A percentile compares a stretch with the other conserved stretches of the same genome.
phyloP scores from a whole-genome alignment of 2,797 vertebrate genomes.

The Acanthornis magna region DNA sequence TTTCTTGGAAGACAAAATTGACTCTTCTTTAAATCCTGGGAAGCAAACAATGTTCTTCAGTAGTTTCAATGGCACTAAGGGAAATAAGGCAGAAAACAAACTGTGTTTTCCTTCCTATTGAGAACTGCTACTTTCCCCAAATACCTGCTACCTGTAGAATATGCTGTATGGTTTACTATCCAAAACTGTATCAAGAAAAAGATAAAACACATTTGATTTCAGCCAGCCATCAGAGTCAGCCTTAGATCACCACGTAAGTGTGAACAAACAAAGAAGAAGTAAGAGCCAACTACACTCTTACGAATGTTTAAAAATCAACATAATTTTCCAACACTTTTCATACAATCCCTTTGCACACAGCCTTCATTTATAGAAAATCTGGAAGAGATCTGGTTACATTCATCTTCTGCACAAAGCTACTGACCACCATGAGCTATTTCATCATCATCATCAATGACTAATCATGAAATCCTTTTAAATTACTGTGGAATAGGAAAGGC shows the following conservation, averaged over 20 bases:
- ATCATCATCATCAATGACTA: background rate
- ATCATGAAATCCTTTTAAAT: background rate
- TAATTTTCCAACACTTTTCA: background rate
- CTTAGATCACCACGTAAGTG: background rate
- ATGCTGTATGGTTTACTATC: background rate
- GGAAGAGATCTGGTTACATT: background rate
- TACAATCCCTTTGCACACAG: background rate
- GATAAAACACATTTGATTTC: background rate
- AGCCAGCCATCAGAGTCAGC: background rate
- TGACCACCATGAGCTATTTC: background rate
- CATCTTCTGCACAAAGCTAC: background rate
- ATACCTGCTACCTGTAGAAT: background rate
- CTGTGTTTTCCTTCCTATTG: background rate
- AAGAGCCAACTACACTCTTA: background rate
- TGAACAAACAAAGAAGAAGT: background rate
- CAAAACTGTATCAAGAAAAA: background rate
- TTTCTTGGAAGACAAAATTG: background rate
- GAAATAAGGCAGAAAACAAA: background rate
- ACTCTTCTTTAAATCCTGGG: background rate
- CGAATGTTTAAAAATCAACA: background rate
- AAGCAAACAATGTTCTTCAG: background rate
- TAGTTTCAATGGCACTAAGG: background rate
- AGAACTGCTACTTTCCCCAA: background rate
- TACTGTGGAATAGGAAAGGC: background rate
- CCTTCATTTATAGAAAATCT: background rate